Percentiles rank a stretch among this genome's conserved stretches.
Conservation (phyloP, 37 sponge, comb jelly and placozoan genomes). For the Aplysina aerophoba region DNA sequence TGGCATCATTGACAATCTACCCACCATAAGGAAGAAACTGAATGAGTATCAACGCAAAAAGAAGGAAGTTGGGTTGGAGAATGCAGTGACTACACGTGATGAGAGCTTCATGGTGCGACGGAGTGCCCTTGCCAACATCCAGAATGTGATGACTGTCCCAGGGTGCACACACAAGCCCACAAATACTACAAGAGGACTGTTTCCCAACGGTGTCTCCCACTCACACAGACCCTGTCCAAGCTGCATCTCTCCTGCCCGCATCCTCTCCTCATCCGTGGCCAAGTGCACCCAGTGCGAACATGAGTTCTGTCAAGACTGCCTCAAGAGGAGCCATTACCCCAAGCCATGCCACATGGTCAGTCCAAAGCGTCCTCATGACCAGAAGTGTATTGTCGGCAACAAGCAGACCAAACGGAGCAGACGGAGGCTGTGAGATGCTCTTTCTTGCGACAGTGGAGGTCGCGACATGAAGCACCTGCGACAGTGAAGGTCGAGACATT, state of each 20-base stretch:
- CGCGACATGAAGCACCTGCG: too few relatives aligned
- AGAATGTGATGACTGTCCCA: background rate
- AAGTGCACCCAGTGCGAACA: conserved; percentile 1
- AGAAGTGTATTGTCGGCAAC: background rate
- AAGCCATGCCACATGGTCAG: conserved; percentile 13
- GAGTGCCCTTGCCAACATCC: background rate
- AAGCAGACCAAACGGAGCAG: conserved; percentile 2
- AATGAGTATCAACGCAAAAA: background rate
- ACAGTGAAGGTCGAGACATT: too few relatives aligned
- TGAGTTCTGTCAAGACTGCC: conserved; percentile 26
- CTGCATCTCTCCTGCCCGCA: conserved; percentile 31
- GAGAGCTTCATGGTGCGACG: background rate
- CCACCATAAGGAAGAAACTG: background rate
- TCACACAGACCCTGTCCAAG: conserved; percentile 20
- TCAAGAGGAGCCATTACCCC: background rate
- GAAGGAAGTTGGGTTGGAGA: background rate
- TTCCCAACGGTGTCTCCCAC: conserved; percentile 1
- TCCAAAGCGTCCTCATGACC: background rate
- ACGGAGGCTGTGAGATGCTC: background rate
- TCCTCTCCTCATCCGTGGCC: conserved; percentile 16
- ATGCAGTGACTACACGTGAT: background rate
- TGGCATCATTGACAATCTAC: background rate
- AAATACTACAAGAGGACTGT: background rate
- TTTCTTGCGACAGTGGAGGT: too few relatives aligned
- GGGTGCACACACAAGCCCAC: background rate